phyloP scores from a whole-genome alignment of 2,113 vertebrate species.

The Illadopsis cleaveri region DNA sequence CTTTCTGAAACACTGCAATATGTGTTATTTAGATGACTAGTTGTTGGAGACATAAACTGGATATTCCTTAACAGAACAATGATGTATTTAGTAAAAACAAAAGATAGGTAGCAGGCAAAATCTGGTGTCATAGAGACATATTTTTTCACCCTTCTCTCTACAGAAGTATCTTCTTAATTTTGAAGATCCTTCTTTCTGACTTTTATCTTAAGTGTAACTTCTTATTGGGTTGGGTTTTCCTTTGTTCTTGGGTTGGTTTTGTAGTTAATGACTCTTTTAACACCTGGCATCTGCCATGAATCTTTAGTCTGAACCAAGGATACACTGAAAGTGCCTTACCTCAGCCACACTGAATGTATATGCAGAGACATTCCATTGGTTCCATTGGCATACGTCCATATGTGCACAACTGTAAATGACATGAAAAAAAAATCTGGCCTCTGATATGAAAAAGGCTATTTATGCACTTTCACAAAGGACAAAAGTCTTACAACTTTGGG shows the following conservation, averaged over 20 bases:
- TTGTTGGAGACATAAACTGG: background rate
- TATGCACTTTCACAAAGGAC: slow-evolving; percentile 71
- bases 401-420: slow-evolving; percentile 25
- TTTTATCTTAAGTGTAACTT: background rate
- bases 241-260: background rate
- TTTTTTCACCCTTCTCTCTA: background rate
- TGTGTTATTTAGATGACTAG: background rate
- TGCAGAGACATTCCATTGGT: slow-evolving; percentile 28
- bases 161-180: background rate
- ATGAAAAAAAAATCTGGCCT: slow-evolving; percentile 48
- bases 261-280: background rate
- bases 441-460: slow-evolving; percentile 62
- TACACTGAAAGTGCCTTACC: background rate
- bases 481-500: slow-evolving; percentile 74
- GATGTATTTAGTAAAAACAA: background rate
- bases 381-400: background rate
- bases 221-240: background rate
- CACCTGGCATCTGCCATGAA: background rate
- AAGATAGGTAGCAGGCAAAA: background rate
- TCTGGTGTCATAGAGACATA: background rate
- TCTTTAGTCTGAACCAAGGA: slow-evolving; percentile 11
- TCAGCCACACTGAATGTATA: background rate
- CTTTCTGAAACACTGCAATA: background rate
- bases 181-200: background rate
- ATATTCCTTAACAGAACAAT: background rate